A percentile compares a stretch with the other conserved stretches of the same genome.
Conservation (phyloP, 1,140 invertebrate species). For the Luehdorfia chinensis region DNA sequence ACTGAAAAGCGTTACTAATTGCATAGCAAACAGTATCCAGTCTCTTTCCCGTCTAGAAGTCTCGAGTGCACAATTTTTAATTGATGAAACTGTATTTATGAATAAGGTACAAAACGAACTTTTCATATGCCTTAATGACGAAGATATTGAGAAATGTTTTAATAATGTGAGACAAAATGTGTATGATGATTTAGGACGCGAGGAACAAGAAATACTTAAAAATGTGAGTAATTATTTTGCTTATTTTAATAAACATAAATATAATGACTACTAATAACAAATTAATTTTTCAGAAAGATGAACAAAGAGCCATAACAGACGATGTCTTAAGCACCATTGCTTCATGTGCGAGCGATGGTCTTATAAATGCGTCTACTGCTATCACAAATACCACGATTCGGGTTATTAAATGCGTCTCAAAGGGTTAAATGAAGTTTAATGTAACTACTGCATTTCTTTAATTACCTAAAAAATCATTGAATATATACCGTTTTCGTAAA, state of each 20-base stretch:
- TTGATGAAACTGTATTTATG: conserved; percentile 26
- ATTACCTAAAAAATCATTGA: no score
- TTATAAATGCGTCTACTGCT: conserved; percentile 26
- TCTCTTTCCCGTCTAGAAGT: conserved; percentile 8
- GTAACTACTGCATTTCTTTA: background rate
- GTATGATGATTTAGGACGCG: conserved; percentile 21
- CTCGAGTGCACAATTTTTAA: conserved; percentile 2
- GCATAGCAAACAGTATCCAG: conserved; percentile 25
- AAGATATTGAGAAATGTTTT: conserved; percentile 30
- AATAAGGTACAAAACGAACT: conserved; percentile 26
- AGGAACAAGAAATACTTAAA: conserved; percentile 22
- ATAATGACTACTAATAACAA: background rate
- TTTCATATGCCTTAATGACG: conserved; percentile 18
- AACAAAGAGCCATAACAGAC: conserved; percentile 27
- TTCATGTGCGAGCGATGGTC: conserved; percentile 31
- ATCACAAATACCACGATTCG: conserved; percentile 28
- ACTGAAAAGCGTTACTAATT: conserved; percentile 22
- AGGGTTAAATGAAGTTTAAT: conserved; percentile 2
- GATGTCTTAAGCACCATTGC: conserved; percentile 28
- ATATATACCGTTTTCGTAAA: conserved; percentile 4
- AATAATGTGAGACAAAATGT: conserved; percentile 24
- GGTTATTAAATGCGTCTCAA: conserved; percentile 32
- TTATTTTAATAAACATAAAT: background rate
- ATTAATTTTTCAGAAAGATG: conserved; percentile 30
- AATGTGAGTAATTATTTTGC: conserved; percentile 23